Conservation (phyloP, 2,888 invertebrate genomes). For the Pachydiplax longipennis region DNA sequence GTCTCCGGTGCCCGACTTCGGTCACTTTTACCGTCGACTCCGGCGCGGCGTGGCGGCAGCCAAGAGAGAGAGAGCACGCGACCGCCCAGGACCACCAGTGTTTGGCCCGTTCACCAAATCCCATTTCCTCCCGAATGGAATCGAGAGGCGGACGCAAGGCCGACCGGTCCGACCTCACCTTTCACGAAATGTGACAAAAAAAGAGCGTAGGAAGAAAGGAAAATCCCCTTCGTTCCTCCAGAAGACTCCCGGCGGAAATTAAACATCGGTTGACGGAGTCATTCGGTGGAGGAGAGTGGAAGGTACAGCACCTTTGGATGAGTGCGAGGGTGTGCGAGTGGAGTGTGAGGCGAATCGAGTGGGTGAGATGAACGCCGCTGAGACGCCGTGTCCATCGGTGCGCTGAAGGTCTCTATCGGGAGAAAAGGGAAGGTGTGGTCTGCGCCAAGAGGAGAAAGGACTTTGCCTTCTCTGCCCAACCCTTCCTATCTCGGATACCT, state of each 20-base stretch:
- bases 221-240: neutral
- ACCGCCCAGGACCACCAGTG: neutral
- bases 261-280: neutral
- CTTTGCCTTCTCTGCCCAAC: neutral
- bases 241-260: neutral
- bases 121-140: neutral
- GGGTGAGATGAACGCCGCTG: neutral
- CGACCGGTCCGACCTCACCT: neutral
- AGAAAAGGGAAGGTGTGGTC: neutral
- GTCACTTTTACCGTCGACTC: neutral
- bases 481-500: neutral
- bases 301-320: neutral
- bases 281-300: neutral
- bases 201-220: neutral
- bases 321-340: neutral
- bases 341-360: neutral
- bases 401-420: neutral
- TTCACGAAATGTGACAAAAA: neutral
- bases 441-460: neutral
- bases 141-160: neutral
- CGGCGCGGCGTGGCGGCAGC: neutral
- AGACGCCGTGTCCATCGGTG: neutral
- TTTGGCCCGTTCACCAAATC: neutral
- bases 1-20: neutral
- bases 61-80: neutral